Base-by-base conservation (phyloP, 1,140 invertebrate species). In the Globodera ellingtonae region DNA sequence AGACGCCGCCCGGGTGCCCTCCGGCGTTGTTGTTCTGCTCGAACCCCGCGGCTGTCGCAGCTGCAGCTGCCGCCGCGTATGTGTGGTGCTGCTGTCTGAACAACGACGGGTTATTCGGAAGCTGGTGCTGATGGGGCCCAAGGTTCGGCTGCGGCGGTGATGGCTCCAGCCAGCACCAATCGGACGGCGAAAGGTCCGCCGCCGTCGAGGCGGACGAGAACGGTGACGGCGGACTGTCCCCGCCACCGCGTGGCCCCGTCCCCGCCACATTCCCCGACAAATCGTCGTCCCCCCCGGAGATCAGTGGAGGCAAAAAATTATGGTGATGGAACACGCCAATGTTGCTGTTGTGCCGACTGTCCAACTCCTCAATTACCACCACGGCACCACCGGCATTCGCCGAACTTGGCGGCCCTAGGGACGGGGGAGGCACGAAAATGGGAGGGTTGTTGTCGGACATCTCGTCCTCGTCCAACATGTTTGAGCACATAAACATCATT, bases 401-500 rank as follows among this genome's bases (percentile, higher is more conserved):
- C 56, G 56, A 62, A 62, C 15, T 62, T 6, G 56, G 15, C 56
- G 56, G 10, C 10, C 56, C 56, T 15, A 62, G 18, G 18, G 56
- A 13, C 5, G 56, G 56, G 15, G 56, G 13, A 13, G 56, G 56
- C 10, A 18, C 56, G 18, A 62, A 62, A 62, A 62, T 62, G 10
- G 56, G 56, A 13, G 56, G 56, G 15, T 62, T 62, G 15, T 18
- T 62, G 18, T 6, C 56, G 56, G 56, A 62, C 56, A 62, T 62
- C 18, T 18, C 56, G 18, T 62, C 56, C 56, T 62, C 56, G 13
- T 62, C 56, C 10, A 62, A 62, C 6, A 18, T 62, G 56, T 18
- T 62, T 62, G 56, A 62, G 56, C 56, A 62, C 56, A 62, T 15
- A 62, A 62, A 62, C 56, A 62, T 62, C 56, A 62, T 62, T 62